Percentiles rank a stretch among this genome's conserved stretches.
These are phyloP conservation scores for Leptopterna dolabrata DNA, from an alignment of 2,888 invertebrate species.

Conservation along the genomic window DNA sequence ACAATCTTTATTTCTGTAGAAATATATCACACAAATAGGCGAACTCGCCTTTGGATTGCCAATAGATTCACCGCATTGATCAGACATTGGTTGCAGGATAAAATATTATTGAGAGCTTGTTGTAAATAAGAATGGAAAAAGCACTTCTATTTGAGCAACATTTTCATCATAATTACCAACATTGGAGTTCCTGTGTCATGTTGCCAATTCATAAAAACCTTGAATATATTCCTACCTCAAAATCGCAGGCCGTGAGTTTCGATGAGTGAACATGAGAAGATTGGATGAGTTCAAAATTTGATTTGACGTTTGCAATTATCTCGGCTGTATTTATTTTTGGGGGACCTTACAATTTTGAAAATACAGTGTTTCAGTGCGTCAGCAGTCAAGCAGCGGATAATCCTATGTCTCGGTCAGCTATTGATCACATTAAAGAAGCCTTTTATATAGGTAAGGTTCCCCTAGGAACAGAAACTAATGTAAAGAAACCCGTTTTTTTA, in stretches of 20 bases:
- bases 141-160: too few relatives aligned
- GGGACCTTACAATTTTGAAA: slow-evolving; percentile 43
- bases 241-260: not conserved
- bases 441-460: slow-evolving; percentile 50
- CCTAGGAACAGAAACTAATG: slow-evolving; percentile 17
- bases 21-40: too few relatives aligned
- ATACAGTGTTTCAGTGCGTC: slow-evolving; percentile 50
- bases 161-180: too few relatives aligned
- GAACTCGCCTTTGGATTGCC: too few relatives aligned
- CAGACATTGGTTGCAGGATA: too few relatives aligned
- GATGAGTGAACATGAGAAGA: not conserved
- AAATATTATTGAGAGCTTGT: too few relatives aligned
- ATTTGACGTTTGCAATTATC: not conserved
- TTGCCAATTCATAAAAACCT: too few relatives aligned
- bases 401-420: slow-evolving; percentile 42
- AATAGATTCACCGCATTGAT: too few relatives aligned
- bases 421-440: slow-evolving; percentile 50
- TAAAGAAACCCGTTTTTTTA: not conserved
- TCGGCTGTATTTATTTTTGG: not conserved
- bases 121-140: too few relatives aligned
- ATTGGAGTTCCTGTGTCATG: too few relatives aligned
- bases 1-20: too few relatives aligned
- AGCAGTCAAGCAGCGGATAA: slow-evolving; percentile 47
- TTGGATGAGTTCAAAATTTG: not conserved
- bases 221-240: too few relatives aligned